A percentile compares a stretch with the other conserved stretches of the same genome.
Conservation (phyloP, 2,888 invertebrate genomes). For the Drosophila paramelanica region DNA sequence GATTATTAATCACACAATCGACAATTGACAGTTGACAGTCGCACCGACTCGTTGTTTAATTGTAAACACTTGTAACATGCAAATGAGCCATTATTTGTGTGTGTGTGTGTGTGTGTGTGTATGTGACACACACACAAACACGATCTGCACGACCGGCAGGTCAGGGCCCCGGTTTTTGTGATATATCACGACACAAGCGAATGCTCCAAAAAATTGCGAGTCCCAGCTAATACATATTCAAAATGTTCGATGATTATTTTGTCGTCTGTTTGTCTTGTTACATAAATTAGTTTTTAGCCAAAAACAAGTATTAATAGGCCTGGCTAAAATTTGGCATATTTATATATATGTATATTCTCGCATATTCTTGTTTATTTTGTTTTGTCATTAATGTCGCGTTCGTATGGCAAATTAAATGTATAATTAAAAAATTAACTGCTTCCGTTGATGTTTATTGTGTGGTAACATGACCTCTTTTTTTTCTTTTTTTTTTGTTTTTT, state of each 20-base stretch:
- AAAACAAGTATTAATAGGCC: constrained; percentile 38
- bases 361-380: constrained; percentile 12
- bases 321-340: constrained; percentile 8
- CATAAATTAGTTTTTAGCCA: constrained; percentile 11
- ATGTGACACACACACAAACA: constrained; percentile 8
- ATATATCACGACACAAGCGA: constrained; percentile 62
- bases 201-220: constrained; percentile 22
- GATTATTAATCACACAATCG: constrained; percentile 47
- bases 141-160: constrained; percentile 37
- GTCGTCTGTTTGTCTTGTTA: constrained; percentile 6
- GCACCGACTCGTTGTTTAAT: constrained; percentile 58
- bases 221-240: constrained; percentile 65
- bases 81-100: too few species aligned
- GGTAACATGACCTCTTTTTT: constrained; percentile 33
- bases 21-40: constrained; percentile 49
- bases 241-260: constrained; percentile 23
- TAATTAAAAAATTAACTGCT: constrained; percentile 79
- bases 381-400: constrained; percentile 49
- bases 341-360: background rate
- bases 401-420: constrained; percentile 68
- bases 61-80: constrained; percentile 78
- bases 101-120: too few species aligned
- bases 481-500: constrained; percentile 12
- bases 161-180: constrained; percentile 49
- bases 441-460: constrained; percentile 71